Conservation (phyloP, 2,113 vertebrate genomes). For the Pelobates fuscus region DNA sequence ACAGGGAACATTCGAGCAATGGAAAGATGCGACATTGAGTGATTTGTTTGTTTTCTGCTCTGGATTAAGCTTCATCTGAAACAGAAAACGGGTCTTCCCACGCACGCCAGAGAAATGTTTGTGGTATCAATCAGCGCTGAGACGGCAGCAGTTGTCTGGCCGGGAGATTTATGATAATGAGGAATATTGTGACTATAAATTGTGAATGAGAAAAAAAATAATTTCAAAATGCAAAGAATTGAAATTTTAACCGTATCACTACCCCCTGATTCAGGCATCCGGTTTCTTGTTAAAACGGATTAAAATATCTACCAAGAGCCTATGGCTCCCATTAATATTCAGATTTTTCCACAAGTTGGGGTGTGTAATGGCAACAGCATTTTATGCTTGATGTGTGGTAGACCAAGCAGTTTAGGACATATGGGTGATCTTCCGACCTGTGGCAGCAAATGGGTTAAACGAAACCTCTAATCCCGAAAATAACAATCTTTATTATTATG, state of each 20-base stretch:
- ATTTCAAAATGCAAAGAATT: background rate
- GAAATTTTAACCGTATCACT: background rate
- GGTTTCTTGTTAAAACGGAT: no score
- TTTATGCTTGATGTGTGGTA: no score
- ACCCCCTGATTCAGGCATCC: background rate
- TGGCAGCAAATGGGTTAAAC: no score
- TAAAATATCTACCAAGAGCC: no score
- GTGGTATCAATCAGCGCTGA: constrained; percentile 53
- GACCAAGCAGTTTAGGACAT: no score
- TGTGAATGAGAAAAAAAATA: background rate
- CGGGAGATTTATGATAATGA: constrained; percentile 39
- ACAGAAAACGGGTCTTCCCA: constrained; percentile 51
- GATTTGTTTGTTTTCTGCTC: constrained; percentile 31
- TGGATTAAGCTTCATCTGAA: constrained; percentile 53
- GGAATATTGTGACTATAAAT: background rate
- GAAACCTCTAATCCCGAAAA: no score
- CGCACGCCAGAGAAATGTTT: constrained; percentile 46
- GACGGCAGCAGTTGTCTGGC: constrained; percentile 57
- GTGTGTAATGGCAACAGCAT: no score
- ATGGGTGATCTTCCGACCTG: no score
- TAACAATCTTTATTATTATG: no score
- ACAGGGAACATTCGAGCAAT: constrained; percentile 23
- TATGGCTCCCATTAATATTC: no score
- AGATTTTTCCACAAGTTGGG: no score
- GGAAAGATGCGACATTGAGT: constrained; percentile 39